A percentile compares a stretch with the other conserved stretches of the same genome.
Evolutionary conservation across 2,113 vertebrate species (phyloP).

Genomic region (Osmerus eperlanus): DNA sequence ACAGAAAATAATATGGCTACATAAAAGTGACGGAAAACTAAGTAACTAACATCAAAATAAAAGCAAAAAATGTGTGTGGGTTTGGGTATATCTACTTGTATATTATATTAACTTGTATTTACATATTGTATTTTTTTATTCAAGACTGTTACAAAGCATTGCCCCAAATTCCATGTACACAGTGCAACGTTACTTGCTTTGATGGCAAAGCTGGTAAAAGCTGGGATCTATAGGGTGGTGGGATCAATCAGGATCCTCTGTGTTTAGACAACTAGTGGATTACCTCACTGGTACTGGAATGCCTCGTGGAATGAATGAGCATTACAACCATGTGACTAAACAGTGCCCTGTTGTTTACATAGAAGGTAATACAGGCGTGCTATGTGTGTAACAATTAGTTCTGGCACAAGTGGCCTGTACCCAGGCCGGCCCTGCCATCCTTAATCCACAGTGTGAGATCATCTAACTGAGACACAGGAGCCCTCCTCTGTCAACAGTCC

Average conservation of each 20-base stretch:
- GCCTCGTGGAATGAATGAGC: constrained; percentile 51
- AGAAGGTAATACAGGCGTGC: constrained; percentile 42
- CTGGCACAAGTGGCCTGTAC: neutral
- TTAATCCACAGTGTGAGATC: neutral
- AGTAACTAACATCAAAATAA: too few relatives aligned
- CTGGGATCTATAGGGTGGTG: constrained; percentile 54
- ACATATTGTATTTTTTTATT: too few relatives aligned
- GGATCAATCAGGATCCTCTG: constrained; percentile 29
- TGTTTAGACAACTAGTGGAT: constrained; percentile 67
- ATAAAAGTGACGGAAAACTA: too few relatives aligned
- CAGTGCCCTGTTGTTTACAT: constrained; percentile 56
- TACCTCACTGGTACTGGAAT: constrained; percentile 65
- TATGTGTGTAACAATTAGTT: constrained; percentile 55
- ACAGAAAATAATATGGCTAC: too few relatives aligned
- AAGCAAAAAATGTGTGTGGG: too few relatives aligned
- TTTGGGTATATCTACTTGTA: too few relatives aligned
- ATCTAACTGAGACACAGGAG: neutral
- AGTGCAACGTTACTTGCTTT: constrained; percentile 29
- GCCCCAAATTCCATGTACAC: too few relatives aligned
- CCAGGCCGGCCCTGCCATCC: neutral
- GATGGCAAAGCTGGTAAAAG: constrained; percentile 61
- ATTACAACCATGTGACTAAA: constrained; percentile 55
- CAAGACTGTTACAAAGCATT: too few relatives aligned
- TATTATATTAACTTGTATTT: too few relatives aligned
- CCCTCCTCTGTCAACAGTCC: too few relatives aligned